Evolutionary conservation across 2,797 vertebrate genomes (phyloP).

Genomic region (Austrolebias charrua): DNA sequence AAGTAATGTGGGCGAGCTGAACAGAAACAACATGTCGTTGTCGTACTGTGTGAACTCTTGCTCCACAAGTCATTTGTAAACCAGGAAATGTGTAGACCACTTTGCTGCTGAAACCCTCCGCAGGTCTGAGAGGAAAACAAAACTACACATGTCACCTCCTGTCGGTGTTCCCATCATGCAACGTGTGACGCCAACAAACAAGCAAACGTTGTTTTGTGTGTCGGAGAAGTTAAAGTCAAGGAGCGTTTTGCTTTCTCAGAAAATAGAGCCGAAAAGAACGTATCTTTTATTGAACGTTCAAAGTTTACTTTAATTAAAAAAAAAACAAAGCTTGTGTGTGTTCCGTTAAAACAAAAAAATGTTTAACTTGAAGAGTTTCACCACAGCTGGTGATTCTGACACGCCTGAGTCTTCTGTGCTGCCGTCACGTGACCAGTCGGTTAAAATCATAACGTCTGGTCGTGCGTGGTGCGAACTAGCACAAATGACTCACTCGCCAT

Average conservation of each 20-base stretch:
- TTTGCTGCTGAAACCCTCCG: constrained; percentile 20
- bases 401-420: constrained; percentile 3
- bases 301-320: too few species aligned
- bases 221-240: too few species aligned
- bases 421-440: constrained; percentile 24
- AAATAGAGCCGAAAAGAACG: too few species aligned
- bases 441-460: constrained; percentile 15
- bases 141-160: constrained; percentile 36
- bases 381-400: background rate
- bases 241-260: too few species aligned
- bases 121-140: constrained; percentile 52
- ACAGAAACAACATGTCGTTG: background rate
- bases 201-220: background rate
- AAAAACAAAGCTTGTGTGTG: too few species aligned
- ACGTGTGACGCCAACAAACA: background rate
- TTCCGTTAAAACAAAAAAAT: too few species aligned
- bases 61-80: constrained; percentile 33
- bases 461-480: constrained; percentile 11
- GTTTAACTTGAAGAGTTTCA: too few species aligned
- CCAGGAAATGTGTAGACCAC: constrained; percentile 59
- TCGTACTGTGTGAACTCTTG: constrained; percentile 9
- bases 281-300: too few species aligned
- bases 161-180: constrained; percentile 18
- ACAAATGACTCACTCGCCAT: constrained; percentile 8
- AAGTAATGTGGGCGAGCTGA: too few species aligned